These are phyloP conservation scores for Tridacna gigas DNA, from an alignment of 2,888 invertebrate species.

Conservation along the genomic window DNA sequence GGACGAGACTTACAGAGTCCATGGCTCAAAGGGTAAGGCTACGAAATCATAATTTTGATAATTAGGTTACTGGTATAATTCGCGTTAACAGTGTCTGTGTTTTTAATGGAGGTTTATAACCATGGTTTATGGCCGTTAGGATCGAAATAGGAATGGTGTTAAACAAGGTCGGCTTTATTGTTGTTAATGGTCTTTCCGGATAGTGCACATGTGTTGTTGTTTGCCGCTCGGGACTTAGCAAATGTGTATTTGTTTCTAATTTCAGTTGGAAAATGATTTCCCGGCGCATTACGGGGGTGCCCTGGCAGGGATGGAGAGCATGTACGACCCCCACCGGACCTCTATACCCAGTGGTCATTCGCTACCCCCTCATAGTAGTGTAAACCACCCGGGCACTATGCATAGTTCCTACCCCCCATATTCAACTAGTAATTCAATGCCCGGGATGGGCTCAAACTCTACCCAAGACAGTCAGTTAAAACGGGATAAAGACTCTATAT, in stretches of 20 bases:
- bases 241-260: slow-evolving; percentile 56
- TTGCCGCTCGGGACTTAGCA: slow-evolving; percentile 9
- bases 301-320: slow-evolving; percentile 74
- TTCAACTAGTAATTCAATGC: slow-evolving; percentile 71
- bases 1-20: slow-evolving; percentile 64
- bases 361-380: slow-evolving; percentile 72
- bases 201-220: slow-evolving; percentile 32
- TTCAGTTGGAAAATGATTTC: slow-evolving; percentile 81
- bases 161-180: slow-evolving; percentile 40
- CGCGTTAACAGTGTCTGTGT: slow-evolving; percentile 56
- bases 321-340: slow-evolving; percentile 78
- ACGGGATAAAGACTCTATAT: slow-evolving; percentile 99
- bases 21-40: slow-evolving; percentile 81
- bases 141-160: slow-evolving; percentile 47
- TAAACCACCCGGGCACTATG: slow-evolving; percentile 73
- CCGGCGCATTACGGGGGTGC: slow-evolving; percentile 77
- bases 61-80: slow-evolving; percentile 55
- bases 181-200: slow-evolving; percentile 37
- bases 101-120: slow-evolving; percentile 68
- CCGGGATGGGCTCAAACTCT: slow-evolving; percentile 70
- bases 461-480: slow-evolving; percentile 87
- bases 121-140: slow-evolving; percentile 57
- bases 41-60: slow-evolving; percentile 57
- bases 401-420: slow-evolving; percentile 78
- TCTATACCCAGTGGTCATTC: slow-evolving; percentile 68